phyloP scores from a whole-genome alignment of 2,113 vertebrate genomes.

The Sprattus sprattus region DNA sequence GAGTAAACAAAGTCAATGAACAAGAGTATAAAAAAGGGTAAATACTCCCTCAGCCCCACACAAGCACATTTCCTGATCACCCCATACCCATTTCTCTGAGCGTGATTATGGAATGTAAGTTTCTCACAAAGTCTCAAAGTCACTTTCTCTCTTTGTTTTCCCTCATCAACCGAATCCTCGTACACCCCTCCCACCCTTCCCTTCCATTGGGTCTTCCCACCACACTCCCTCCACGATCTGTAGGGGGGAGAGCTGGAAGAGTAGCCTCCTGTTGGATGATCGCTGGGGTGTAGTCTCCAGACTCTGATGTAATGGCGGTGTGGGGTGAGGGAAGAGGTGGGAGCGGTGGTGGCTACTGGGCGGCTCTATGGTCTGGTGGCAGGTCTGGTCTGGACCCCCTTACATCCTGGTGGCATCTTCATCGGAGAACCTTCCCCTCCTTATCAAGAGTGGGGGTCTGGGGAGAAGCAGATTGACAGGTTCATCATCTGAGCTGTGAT shows the following conservation, averaged over 20 bases:
- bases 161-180: conserved; percentile 39
- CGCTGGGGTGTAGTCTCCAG: conserved; percentile 65
- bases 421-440: conserved; percentile 98
- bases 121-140: conserved; percentile 4
- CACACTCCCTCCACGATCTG: not conserved
- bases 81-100: not conserved
- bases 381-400: conserved; percentile 51
- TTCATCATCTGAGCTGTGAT: not conserved
- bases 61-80: not conserved
- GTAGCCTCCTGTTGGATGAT: conserved; percentile 33
- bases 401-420: conserved; percentile 95
- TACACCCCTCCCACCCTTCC: conserved; percentile 36
- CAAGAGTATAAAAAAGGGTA: not conserved
- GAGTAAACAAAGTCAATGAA: not conserved
- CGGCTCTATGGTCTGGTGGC: conserved; percentile 38
- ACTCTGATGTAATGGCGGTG: conserved; percentile 46
- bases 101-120: conserved; percentile 10
- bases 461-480: conserved; percentile 63
- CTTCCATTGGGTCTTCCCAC: not conserved
- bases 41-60: not conserved
- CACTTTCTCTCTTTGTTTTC: not conserved
- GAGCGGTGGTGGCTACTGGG: conserved; percentile 47
- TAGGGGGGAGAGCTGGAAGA: conserved; percentile 63
- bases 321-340: conserved; percentile 21
- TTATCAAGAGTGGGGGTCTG: conserved; percentile 99